A percentile compares a stretch with the other conserved stretches of the same genome.
These are phyloP conservation scores for Trichopria drosophilae DNA, from an alignment of 2,888 invertebrate species.

Conservation along the genomic window DNA sequence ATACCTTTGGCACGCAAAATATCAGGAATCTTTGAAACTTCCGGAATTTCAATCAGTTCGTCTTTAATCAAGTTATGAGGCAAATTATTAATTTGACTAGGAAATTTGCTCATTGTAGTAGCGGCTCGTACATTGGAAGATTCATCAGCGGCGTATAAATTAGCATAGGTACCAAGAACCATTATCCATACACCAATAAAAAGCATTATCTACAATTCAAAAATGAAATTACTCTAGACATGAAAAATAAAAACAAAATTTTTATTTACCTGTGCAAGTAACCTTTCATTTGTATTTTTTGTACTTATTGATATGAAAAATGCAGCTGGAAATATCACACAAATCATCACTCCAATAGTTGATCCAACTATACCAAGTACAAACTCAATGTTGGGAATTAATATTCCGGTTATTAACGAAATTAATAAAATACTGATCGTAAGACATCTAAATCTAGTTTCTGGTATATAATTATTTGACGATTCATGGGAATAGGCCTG, in stretches of 20 bases:
- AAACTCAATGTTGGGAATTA: constrained; percentile 92
- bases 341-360: constrained; percentile 91
- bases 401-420: constrained; percentile 78
- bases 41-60: constrained; percentile 35
- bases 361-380: constrained; percentile 93
- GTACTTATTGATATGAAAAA: constrained; percentile 84
- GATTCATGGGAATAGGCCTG: constrained; percentile 72
- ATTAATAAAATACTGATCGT: constrained; percentile 77
- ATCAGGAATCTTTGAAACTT: constrained; percentile 27
- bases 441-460: constrained; percentile 77
- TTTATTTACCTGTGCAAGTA: constrained; percentile 74
- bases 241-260: constrained; percentile 12
- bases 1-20: too few species aligned
- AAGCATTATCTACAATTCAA: constrained; percentile 68
- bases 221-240: constrained; percentile 6
- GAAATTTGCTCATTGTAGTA: constrained; percentile 43
- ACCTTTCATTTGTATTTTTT: constrained; percentile 81
- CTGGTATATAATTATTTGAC: constrained; percentile 76
- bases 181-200: constrained; percentile 83
- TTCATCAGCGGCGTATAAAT: constrained; percentile 74
- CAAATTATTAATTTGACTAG: constrained; percentile 48
- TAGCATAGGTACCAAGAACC: constrained; percentile 89
- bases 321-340: constrained; percentile 88
- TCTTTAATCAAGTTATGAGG: constrained; percentile 45
- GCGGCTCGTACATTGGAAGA: constrained; percentile 55